These are phyloP conservation scores for Xanthia togata DNA, from an alignment of 2,888 invertebrate species.

Conservation along the genomic window DNA sequence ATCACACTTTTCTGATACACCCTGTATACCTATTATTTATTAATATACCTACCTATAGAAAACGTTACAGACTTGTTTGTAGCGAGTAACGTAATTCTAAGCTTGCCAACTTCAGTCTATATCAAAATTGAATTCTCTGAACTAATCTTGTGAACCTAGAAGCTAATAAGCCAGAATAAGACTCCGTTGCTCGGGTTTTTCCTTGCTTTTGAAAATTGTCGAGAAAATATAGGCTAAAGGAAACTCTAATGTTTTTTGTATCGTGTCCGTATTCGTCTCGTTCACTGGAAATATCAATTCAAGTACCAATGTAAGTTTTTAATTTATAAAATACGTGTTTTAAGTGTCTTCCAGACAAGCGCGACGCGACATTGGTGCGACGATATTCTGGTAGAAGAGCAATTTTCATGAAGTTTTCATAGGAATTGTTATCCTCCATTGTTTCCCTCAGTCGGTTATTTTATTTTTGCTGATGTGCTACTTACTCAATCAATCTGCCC, in stretches of 20 bases:
- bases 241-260: not conserved
- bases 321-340: not conserved
- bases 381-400: no score
- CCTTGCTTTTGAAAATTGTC: not conserved
- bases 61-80: not conserved
- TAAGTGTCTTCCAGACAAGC: no score
- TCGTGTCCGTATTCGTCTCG: no score
- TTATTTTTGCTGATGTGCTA: no score
- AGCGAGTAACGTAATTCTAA: slow-evolving; percentile 1
- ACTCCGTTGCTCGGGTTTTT: slow-evolving; percentile 6
- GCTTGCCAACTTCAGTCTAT: slow-evolving; percentile 3
- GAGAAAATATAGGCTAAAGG: not conserved
- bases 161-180: slow-evolving; percentile 26
- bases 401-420: no score
- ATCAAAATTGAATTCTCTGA: slow-evolving; percentile 21
- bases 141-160: slow-evolving; percentile 14
- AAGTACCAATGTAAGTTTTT: no score
- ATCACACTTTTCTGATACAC: no score
- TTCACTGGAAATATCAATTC: not conserved
- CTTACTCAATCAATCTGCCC: no score
- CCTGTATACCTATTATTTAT: no score
- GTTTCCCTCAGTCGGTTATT: no score
- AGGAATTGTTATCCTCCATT: no score
- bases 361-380: no score
- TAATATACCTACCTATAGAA: not conserved